Evolutionary conservation across 2,888 invertebrate genomes (phyloP), one percentile per base, ranked within the genome.

Genomic region (Marasmarcha lunaedactyla): DNA sequence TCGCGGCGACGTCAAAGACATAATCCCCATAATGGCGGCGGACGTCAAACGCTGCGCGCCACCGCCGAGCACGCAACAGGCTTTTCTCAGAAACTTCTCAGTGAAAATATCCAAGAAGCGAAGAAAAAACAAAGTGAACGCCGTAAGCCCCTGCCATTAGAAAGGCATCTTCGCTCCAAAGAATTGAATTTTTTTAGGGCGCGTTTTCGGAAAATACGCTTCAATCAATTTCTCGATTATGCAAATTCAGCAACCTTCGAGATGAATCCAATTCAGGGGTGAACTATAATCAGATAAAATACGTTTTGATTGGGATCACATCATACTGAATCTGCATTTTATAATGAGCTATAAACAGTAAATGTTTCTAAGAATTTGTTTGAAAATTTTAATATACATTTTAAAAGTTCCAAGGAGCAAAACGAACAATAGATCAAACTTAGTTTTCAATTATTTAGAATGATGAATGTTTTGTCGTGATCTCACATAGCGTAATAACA

Each of bases 221-320:
- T 65, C 78, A 78, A 79, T 78, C 78, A 77, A 78, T 77, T 70
- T 71, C 66, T 67, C 73, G 76, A 77, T 77, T 74, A 79, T 78
- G 77, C 63, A 78, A 76, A 63, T 60, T 42, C 55, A 59, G 60
- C 63, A 65, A 50, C 56, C 57, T 61, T 62, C 70, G 59, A 59
- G 63, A 59, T 55, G 52, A 59, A 64, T 63, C 61, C 59, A 49
- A 49, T 54, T 54, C 51, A 49, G 52, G 54, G 55, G 48, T 52
- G 48, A 52, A 57, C 53, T 54, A 54, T 57, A 57, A 69, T 64
- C 59, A 61, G 65, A 61, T 59, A 54, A 64, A 60, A 57, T 59
- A 54, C 51, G 52, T 56, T 63, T 61, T 63, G 58, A 68, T 68
- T 64, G 54, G 54, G 51, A 57, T 60, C 57, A 52, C 51, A 59